A percentile compares a stretch with the other conserved stretches of the same genome.
Evolutionary conservation across 2,797 vertebrate genomes (phyloP).

Genomic region (Pseudochaenichthys georgianus): DNA sequence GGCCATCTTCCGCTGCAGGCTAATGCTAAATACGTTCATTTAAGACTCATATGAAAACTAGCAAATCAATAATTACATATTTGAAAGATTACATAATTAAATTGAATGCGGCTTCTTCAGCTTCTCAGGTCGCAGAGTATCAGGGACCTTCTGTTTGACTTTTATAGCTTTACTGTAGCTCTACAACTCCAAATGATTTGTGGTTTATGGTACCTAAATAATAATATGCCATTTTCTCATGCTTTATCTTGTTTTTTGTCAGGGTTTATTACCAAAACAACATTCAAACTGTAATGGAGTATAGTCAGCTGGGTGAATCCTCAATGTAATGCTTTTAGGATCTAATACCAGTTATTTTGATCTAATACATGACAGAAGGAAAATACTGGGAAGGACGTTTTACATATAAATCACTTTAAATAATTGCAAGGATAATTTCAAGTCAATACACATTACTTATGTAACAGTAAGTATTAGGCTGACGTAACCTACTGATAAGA

Average conservation of each 20-base stretch:
- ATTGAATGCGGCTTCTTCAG: neutral
- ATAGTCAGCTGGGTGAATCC: neutral
- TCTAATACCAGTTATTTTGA: neutral
- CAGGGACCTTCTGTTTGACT: neutral
- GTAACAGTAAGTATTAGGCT: slow-evolving; percentile 12
- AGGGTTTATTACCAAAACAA: neutral
- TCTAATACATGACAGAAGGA: neutral
- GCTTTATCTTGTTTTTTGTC: neutral
- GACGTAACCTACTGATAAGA: neutral
- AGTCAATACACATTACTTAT: slow-evolving; percentile 12
- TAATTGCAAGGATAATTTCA: neutral
- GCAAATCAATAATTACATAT: neutral
- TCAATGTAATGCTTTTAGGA: neutral
- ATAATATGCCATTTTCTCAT: neutral
- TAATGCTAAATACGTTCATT: neutral
- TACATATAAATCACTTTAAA: neutral
- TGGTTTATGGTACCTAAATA: neutral
- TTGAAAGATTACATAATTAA: no score
- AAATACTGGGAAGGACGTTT: neutral
- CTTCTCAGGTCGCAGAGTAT: slow-evolving; percentile 1
- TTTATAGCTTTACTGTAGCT: neutral
- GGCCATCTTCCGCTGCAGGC: neutral
- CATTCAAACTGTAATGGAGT: neutral
- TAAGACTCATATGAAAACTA: neutral
- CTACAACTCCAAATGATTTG: neutral